phyloP scores from a whole-genome alignment of 2,888 invertebrate genomes.

The Panzeria rudis region DNA sequence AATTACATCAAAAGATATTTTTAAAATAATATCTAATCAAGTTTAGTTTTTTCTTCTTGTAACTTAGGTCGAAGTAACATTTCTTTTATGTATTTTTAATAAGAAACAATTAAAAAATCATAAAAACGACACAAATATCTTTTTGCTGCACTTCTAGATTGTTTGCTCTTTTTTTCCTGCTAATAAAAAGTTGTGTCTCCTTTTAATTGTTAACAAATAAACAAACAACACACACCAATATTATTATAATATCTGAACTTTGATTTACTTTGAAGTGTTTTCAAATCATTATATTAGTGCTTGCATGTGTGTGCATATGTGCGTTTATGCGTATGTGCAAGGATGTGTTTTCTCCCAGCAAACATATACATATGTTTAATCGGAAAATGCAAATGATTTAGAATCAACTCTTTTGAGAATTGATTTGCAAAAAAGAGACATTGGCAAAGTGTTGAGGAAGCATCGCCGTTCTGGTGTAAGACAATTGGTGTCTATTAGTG shows the following conservation, averaged over 20 bases:
- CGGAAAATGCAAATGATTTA: neutral
- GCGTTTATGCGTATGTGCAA: neutral
- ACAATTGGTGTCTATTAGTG: too few relatives aligned
- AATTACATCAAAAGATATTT: neutral
- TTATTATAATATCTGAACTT: slow-evolving; percentile 40
- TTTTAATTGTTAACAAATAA: slow-evolving; percentile 37
- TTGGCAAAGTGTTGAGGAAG: too few relatives aligned
- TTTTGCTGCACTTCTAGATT: slow-evolving; percentile 39
- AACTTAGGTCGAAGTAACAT: neutral
- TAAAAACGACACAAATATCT: slow-evolving; percentile 49
- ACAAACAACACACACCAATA: slow-evolving; percentile 4
- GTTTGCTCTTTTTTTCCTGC: neutral
- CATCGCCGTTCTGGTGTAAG: too few relatives aligned
- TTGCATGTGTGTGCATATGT: neutral
- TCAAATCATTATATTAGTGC: slow-evolving; percentile 2
- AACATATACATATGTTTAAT: neutral
- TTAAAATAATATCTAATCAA: slow-evolving; percentile 38
- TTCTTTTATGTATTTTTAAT: slow-evolving; percentile 35
- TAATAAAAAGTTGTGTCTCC: slow-evolving; percentile 31
- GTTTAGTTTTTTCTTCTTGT: slow-evolving; percentile 22
- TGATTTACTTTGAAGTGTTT: slow-evolving; percentile 48
- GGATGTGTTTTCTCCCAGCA: neutral
- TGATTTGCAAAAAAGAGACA: too few relatives aligned
- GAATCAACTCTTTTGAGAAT: neutral
- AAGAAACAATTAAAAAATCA: slow-evolving; percentile 69